phyloP scores from a whole-genome alignment of 2,797 vertebrate genomes.

The Gastrophryne carolinensis region DNA sequence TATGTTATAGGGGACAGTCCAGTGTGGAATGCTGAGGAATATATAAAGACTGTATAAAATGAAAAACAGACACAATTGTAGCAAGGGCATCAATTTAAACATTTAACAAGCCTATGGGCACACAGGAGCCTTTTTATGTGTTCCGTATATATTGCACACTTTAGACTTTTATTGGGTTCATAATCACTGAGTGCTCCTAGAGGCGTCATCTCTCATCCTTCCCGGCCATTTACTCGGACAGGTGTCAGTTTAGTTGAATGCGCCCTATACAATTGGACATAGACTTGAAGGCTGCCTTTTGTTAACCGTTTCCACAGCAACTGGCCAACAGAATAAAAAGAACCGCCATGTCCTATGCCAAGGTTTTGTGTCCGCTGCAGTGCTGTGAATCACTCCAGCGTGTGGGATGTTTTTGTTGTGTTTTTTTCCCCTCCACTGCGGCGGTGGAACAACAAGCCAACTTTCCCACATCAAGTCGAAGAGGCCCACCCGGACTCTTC shows the following conservation, averaged over 20 bases:
- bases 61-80: too few species aligned
- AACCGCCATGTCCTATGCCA: slow-evolving; percentile 77
- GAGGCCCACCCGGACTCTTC: slow-evolving; percentile 62
- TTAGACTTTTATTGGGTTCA: too few species aligned
- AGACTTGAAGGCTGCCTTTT: slow-evolving; percentile 84
- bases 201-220: slow-evolving; percentile 66
- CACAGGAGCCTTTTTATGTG: too few species aligned
- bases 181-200: slow-evolving; percentile 60
- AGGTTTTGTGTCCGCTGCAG: slow-evolving; percentile 72
- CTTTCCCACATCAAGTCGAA: slow-evolving; percentile 66
- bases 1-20: too few species aligned
- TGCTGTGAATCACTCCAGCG: slow-evolving; percentile 72
- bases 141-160: too few species aligned
- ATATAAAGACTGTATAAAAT: too few species aligned
- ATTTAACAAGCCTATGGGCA: too few species aligned
- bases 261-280: slow-evolving; percentile 78
- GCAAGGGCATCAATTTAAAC: too few species aligned
- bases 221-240: slow-evolving; percentile 73
- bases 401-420: slow-evolving; percentile 54
- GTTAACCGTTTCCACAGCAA: slow-evolving; percentile 85
- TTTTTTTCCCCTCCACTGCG: slow-evolving; percentile 60
- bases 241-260: slow-evolving; percentile 75
- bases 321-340: slow-evolving; percentile 72
- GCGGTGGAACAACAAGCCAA: slow-evolving; percentile 63
- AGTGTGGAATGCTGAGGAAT: too few species aligned